Base-by-base conservation (phyloP, 2,797 vertebrate species). In the Tragelaphus oryx region DNA sequence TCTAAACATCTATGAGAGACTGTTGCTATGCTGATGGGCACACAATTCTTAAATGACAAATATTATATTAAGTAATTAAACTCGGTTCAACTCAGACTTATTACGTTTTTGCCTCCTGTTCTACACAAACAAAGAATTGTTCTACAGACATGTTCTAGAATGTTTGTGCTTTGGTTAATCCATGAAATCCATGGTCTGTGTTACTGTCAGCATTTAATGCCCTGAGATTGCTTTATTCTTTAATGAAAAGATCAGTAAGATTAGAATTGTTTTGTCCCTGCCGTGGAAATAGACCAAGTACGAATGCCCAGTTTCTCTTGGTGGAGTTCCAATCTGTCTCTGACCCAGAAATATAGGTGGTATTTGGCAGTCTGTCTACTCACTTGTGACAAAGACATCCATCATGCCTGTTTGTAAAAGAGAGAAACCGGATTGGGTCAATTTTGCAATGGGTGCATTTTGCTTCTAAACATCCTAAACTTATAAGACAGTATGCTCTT, bases 271-370 rank as follows among this genome's bases (percentile, higher is more conserved):
- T 97, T 97, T 96, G 96, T 80, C 55, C 87, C 83, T 82, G 52
- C 90, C 97, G 91, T 97, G 96, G 96, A 97, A 97, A 97, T 91
- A 96, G 92, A 83, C 91, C 17, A 80, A 93, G 95, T 86, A 75
- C 22, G 33, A 96, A 84, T 97, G 94, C 95, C 95, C 91, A 97
- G 96, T 97, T 97, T 97, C 94, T 94, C 87, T 96, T 97, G 96
- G 97, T 96, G 54, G 92, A 92, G 37, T 93, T 97, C 97, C 97
- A 97, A 87, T 79, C 85, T 97, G 97, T 95, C 96, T 96, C 60
- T 95, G 92, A 95, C 95, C 95, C 96, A 98, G 96, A 97, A 97
- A 96, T 97, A 97, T 97, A 97, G 94, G 96, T 96, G 87, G 85
- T 87, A 83, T 95, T 97, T 97, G 97, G 97, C 97, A 94, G 82